These are phyloP conservation scores for Sebastes itinus DNA, from an alignment of 2,797 vertebrate genomes.

Conservation along the genomic window DNA sequence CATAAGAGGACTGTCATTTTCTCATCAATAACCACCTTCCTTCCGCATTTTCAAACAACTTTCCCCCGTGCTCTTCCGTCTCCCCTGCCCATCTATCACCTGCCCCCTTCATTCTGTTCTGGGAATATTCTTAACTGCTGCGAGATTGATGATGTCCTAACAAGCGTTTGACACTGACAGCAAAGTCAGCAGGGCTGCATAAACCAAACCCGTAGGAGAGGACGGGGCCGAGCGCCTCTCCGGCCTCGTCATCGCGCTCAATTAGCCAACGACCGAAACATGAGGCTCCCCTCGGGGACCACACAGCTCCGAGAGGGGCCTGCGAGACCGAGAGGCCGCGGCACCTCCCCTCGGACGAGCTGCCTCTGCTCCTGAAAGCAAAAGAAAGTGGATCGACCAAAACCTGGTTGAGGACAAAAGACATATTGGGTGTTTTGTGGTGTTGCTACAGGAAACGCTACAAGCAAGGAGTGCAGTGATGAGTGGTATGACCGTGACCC, in stretches of 20 bases:
- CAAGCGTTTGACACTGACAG: slow-evolving; percentile 87
- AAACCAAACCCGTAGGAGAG: slow-evolving; percentile 79
- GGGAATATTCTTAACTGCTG: slow-evolving; percentile 82
- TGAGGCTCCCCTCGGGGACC: slow-evolving; percentile 74
- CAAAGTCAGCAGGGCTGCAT: slow-evolving; percentile 85
- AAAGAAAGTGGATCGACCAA: background rate
- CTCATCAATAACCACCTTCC: slow-evolving; percentile 4
- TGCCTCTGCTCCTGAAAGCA: slow-evolving; percentile 2
- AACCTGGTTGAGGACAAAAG: slow-evolving; percentile 20
- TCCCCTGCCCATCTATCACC: slow-evolving; percentile 66
- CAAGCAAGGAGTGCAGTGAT: slow-evolving; percentile 26
- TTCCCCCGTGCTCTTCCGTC: slow-evolving; percentile 21
- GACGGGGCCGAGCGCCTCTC: slow-evolving; percentile 66
- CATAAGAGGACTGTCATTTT: slow-evolving; percentile 4
- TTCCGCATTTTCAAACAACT: slow-evolving; percentile 18
- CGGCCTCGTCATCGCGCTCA: slow-evolving; percentile 79
- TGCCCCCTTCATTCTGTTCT: slow-evolving; percentile 79
- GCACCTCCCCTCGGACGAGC: slow-evolving; percentile 10
- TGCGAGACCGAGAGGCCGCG: slow-evolving; percentile 4
- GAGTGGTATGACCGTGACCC: slow-evolving; percentile 60
- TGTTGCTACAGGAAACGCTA: slow-evolving; percentile 56
- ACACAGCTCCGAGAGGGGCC: slow-evolving; percentile 51
- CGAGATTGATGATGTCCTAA: slow-evolving; percentile 85
- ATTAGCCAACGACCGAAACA: slow-evolving; percentile 79
- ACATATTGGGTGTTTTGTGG: slow-evolving; percentile 16